Evolutionary conservation across 2,113 vertebrate genomes (phyloP).

Genomic region (Orycteropus afer): DNA sequence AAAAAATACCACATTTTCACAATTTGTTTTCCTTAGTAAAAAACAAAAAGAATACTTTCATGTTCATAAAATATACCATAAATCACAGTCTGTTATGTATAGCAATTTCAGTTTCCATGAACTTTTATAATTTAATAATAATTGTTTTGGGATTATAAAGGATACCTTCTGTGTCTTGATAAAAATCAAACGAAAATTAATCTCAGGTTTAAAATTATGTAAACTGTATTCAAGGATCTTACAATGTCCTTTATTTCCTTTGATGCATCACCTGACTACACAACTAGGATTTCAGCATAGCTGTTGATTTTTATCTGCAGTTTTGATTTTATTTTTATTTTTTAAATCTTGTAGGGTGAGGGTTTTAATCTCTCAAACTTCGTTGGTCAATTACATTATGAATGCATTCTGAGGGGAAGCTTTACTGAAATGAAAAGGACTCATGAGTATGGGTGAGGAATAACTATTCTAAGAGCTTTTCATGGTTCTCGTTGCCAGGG

Average conservation of each 20-base stretch:
- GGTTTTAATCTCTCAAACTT: conserved; percentile 78
- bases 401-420: conserved; percentile 80
- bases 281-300: conserved; percentile 47
- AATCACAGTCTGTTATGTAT: neutral
- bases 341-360: conserved; percentile 56
- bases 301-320: conserved; percentile 56
- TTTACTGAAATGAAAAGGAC: conserved; percentile 82
- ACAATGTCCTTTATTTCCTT: neutral
- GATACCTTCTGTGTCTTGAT: conserved; percentile 17
- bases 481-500: conserved; percentile 87
- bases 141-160: neutral
- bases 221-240: conserved; percentile 39
- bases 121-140: conserved; percentile 41
- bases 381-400: conserved; percentile 78
- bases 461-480: conserved; percentile 85
- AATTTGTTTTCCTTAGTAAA: conserved; percentile 41
- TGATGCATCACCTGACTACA: conserved; percentile 49
- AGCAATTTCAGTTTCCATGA: neutral
- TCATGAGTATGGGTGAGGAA: conserved; percentile 74
- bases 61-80: neutral
- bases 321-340: conserved; percentile 57
- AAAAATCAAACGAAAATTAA: conserved; percentile 65
- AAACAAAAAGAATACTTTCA: neutral
- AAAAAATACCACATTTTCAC: neutral
- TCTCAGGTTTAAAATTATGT: conserved; percentile 51